phyloP scores from a whole-genome alignment of 2,113 vertebrate genomes.

The Crypturellus undulatus region DNA sequence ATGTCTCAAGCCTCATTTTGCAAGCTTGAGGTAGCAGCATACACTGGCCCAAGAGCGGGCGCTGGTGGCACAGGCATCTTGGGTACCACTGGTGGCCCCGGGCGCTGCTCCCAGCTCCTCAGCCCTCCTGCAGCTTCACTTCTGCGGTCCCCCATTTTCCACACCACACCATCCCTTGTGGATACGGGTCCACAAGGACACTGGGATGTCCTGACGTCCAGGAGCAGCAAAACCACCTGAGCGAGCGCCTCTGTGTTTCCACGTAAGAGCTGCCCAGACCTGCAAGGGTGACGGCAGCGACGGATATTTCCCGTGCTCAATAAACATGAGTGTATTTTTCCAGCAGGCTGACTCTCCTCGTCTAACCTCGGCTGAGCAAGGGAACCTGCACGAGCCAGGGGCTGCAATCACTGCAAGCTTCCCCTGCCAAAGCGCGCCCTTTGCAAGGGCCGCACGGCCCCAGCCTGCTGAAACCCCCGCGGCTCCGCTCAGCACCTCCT shows the following conservation, averaged over 20 bases:
- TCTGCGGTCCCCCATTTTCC: not conserved
- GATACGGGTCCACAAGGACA: not conserved
- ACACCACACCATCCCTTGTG: not conserved
- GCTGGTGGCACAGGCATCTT: rapidly evolving
- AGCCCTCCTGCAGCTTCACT: not conserved
- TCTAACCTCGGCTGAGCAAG: not conserved
- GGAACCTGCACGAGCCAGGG: rapidly evolving
- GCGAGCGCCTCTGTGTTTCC: too few species aligned
- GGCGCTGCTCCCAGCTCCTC: not conserved
- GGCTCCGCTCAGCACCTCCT: not conserved
- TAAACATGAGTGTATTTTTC: not conserved
- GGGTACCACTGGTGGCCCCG: too few species aligned
- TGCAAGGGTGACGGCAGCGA: not conserved
- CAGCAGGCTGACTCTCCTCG: not conserved
- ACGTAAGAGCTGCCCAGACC: not conserved
- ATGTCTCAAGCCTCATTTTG: not conserved
- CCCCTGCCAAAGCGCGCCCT: not conserved
- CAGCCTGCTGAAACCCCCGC: not conserved
- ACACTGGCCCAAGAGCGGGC: not conserved
- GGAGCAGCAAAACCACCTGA: too few species aligned
- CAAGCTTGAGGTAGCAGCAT: not conserved
- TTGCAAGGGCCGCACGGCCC: not conserved
- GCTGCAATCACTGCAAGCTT: not conserved
- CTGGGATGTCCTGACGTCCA: too few species aligned
- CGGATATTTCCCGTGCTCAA: not conserved